Evolutionary conservation across 2,797 vertebrate genomes (phyloP), one percentile per base, ranked within the genome.

Genomic region (Geotrypetes seraphini): DNA sequence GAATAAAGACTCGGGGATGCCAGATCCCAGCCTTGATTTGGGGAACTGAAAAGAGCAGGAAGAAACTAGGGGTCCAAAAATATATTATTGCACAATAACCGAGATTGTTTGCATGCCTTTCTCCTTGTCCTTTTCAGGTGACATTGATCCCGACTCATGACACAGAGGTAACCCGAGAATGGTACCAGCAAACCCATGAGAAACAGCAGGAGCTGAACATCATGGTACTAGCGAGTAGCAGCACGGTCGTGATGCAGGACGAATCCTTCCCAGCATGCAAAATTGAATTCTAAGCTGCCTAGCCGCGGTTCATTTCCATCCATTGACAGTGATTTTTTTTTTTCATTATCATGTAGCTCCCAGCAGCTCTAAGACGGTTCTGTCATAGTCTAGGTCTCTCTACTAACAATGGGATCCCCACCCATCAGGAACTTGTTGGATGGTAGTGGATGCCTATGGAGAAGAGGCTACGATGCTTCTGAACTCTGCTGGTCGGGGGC

Each of bases 221-320:
- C 71, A 89, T 99, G 85, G 96, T 99, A 28, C 69, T 99, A 77
- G 96, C 96, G 23, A 97, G 94, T 83, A 99, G 94, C 85, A 98
- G 94, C 79, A 98, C 95, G 1, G 96, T 99, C 8, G 96, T 99
- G 55, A 99, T 99, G 96, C 96, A 99, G 77, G 95, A 99, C 1
- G 96, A 99, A 64, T 97, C 94, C 33, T 99, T 99, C 62, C 91
- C 96, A 12, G 96, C 96, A 67, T 99, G 96, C 89, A 99, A 99
- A 84, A 99, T 99, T 3, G 96, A 99, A 71, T 99, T 99, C 75
- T 99, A 86, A 87, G 47, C 39, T 48, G 57, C 55, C 49, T 39
- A 29, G 28, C 36, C 34, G 43, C 42, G 25, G 39, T 54, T 52
- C 43, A 29, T 22, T 11, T 34, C 43, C 43, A 37, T 60, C 42